Evolutionary conservation across 2,797 vertebrate species (phyloP), one percentile per base, ranked within the genome.

Genomic region (Philypnodon macrostomus): DNA sequence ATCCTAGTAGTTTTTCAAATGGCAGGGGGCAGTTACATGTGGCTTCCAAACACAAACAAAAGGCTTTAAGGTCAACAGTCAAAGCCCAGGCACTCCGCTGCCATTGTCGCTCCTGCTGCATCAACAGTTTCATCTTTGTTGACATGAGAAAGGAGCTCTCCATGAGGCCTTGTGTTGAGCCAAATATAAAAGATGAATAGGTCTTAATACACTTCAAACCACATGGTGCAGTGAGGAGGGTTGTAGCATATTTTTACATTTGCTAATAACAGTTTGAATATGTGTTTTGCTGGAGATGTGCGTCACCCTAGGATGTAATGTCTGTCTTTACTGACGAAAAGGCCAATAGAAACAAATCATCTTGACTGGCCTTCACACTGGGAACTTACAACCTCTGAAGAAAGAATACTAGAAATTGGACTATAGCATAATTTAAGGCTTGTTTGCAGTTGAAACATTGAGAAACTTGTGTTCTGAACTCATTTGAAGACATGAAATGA

Each of bases 51-150:
- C 27, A 51, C 15, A 64, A 46, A 58, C 19, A 44, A 51, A 36
- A 60, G 49, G 33, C 36, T 33, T 47, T 51, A 11, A 40, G 70
- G 63, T 58, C 51, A 55, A 58, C 42, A 45, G 49, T 44, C 31
- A 63, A 16, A 56, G 53, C 47, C 26, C 19, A 11, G n/a, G 5
- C 35, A 23, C 31, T 47, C 33, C 44, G 47, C 47, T 49, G 48
- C 23, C 58, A 62, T 29, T 32, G 61, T 55, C 38, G 2, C 53
- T 53, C 58, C 59, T 62, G 75, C 66, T 56, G 42, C 42, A 56
- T 3, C 52, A 53, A 73, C 68, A 79, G 13, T 61, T 72, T 57
- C 47, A 31, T 26, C 55, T 66, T 75, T 75, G 59, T 73, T 5
- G 15, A 44, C 31, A 15, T 49, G 31, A 58, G 36, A 79, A 71